A percentile compares a stretch with the other conserved stretches of the same genome.
These are phyloP conservation scores for Pentalonia nigronervosa DNA, from an alignment of 1,140 invertebrate species.

Conservation along the genomic window DNA sequence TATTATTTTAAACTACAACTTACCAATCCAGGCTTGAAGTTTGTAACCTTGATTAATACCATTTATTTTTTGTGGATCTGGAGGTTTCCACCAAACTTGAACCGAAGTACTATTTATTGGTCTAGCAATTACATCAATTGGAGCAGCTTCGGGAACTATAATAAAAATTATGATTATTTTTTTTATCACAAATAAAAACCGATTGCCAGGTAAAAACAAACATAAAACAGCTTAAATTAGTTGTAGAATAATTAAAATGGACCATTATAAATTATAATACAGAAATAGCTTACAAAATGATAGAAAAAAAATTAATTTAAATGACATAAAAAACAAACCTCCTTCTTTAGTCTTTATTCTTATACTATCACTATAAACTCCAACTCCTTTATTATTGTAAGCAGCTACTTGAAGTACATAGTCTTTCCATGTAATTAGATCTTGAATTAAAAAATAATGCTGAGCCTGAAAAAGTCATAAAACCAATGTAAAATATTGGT, in stretches of 20 bases:
- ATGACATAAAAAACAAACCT: slow-evolving; percentile 63
- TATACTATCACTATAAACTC: slow-evolving; percentile 88
- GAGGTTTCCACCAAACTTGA: slow-evolving; percentile 85
- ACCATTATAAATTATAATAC: background rate
- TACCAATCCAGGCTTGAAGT: slow-evolving; percentile 85
- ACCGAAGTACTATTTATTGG: slow-evolving; percentile 89
- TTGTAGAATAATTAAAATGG: background rate
- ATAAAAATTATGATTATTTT: slow-evolving; percentile 57
- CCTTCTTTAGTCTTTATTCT: slow-evolving; percentile 95
- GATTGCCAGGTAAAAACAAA: background rate
- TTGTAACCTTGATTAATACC: slow-evolving; percentile 99
- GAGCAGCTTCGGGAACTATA: slow-evolving; percentile 86
- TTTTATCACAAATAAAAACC: slow-evolving; percentile 5
- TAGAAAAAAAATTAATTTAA: slow-evolving; percentile 20
- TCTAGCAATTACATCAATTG: slow-evolving; percentile 79
- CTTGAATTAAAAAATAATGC: slow-evolving; percentile 89
- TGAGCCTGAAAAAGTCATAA: slow-evolving; percentile 70
- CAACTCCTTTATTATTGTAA: slow-evolving; percentile 96
- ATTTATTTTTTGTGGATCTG: slow-evolving; percentile 96
- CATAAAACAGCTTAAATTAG: background rate
- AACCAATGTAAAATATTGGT: background rate
- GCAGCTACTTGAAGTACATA: slow-evolving; percentile 97
- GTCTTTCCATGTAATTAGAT: slow-evolving; percentile 96
- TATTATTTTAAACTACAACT: slow-evolving; percentile 30
- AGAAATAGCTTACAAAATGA: background rate